These are phyloP conservation scores for Colius striatus DNA, from an alignment of 2,113 vertebrate species.

Conservation along the genomic window DNA sequence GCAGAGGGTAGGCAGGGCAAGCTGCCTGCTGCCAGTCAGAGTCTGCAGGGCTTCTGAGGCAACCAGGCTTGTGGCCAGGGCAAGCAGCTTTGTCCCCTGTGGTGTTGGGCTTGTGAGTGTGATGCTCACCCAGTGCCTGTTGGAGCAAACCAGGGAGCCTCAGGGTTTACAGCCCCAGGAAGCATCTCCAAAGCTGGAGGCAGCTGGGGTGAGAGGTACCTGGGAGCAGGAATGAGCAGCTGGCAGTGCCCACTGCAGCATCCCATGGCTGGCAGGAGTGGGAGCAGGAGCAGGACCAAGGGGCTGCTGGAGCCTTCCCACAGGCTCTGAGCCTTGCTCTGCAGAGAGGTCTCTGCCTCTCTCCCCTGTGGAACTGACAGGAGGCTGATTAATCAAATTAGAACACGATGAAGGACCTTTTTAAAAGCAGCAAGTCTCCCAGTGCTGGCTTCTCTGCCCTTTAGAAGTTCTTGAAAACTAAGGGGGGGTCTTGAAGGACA, in stretches of 20 bases:
- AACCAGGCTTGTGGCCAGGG: background rate
- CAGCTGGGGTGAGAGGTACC: accelerated
- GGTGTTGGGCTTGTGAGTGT: accelerated
- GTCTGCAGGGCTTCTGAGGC: background rate
- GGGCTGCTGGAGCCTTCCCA: background rate
- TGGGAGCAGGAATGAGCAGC: background rate
- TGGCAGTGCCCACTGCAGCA: accelerated
- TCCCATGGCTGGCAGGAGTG: accelerated
- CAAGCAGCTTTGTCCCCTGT: accelerated
- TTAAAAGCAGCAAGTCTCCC: background rate
- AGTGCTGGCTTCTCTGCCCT: background rate
- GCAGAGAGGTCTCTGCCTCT: accelerated
- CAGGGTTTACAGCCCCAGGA: background rate
- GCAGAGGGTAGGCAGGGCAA: background rate
- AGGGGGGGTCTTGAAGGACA: conserved; percentile 21
- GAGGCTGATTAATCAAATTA: conserved; percentile 7
- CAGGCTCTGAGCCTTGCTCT: background rate
- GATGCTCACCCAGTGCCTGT: accelerated
- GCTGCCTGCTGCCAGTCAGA: background rate
- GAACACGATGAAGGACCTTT: background rate
- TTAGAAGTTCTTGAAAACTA: conserved; percentile 34
- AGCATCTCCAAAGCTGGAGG: background rate
- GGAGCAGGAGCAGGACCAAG: background rate
- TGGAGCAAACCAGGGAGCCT: background rate
- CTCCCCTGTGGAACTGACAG: background rate